phyloP scores from a whole-genome alignment of 1,140 invertebrate genomes.

The Hyles vespertilio region DNA sequence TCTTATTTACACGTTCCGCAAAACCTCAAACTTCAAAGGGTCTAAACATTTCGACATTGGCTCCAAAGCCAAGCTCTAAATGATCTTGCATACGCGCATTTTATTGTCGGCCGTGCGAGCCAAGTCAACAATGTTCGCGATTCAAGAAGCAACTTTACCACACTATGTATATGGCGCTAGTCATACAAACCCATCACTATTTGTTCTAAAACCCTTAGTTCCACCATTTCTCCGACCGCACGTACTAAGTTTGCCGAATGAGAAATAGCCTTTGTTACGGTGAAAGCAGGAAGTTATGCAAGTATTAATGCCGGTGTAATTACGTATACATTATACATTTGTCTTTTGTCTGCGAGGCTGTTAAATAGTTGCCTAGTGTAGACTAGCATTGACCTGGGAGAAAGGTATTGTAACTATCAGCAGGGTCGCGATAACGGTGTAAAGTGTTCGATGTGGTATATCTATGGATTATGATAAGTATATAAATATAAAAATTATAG shows the following conservation, averaged over 20 bases:
- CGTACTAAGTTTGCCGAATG: slow-evolving; percentile 18
- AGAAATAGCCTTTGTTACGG: slow-evolving; percentile 34
- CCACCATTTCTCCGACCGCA: slow-evolving; percentile 11
- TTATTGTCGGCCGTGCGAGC: slow-evolving; percentile 11
- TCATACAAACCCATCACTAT: neutral
- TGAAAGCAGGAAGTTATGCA: slow-evolving; percentile 52
- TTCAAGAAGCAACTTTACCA: neutral
- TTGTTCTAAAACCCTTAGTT: slow-evolving; percentile 8
- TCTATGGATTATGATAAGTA: no score
- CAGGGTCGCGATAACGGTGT: no score
- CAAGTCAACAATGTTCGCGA: slow-evolving; percentile 6
- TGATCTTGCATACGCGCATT: neutral
- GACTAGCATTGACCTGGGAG: no score
- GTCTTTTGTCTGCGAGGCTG: slow-evolving; percentile 11
- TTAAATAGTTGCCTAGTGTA: neutral
- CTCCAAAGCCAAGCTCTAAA: neutral
- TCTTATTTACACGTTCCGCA: no score
- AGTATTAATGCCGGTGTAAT: slow-evolving; percentile 33
- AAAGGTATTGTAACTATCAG: no score
- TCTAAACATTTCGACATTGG: neutral
- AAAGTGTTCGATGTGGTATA: no score
- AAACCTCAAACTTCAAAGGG: neutral
- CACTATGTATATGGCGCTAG: slow-evolving; percentile 7
- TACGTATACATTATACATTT: slow-evolving; percentile 19
- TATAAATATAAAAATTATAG: no score